phyloP scores from a whole-genome alignment of 2,797 vertebrate species.

The Gadopsis marmoratus region DNA sequence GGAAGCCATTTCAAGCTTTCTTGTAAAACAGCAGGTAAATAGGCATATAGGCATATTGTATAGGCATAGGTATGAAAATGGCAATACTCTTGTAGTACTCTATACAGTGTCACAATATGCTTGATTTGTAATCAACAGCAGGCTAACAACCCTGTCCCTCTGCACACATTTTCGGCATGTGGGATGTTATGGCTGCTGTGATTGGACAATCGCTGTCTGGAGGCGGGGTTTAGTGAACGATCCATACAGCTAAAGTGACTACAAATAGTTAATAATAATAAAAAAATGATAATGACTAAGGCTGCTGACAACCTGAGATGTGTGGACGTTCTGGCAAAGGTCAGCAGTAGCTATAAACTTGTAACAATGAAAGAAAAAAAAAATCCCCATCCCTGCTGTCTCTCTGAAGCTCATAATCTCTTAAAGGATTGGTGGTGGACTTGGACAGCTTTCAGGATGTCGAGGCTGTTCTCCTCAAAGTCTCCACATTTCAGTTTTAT shows the following conservation, averaged over 20 bases:
- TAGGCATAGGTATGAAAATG: conserved; percentile 35
- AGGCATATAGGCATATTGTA: too few species aligned
- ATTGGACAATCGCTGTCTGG: neutral
- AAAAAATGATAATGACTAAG: neutral
- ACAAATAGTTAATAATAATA: neutral
- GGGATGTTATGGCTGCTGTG: neutral
- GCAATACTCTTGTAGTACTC: neutral
- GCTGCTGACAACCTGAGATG: conserved; percentile 1
- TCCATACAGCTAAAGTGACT: conserved; percentile 2
- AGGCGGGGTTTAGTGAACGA: neutral
- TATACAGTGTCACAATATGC: conserved; percentile 31
- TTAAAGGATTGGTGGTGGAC: conserved; percentile 31
- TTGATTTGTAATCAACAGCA: neutral
- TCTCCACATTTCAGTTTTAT: conserved; percentile 36
- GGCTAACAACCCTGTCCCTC: too few species aligned
- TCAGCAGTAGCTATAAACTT: conserved; percentile 25
- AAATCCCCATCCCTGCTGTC: neutral
- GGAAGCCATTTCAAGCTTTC: conserved; percentile 39
- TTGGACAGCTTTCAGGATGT: conserved; percentile 21
- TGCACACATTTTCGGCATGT: neutral
- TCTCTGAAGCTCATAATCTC: conserved; percentile 41
- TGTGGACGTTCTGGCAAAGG: conserved; percentile 24
- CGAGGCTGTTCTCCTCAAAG: conserved; percentile 32
- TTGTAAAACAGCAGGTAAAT: conserved; percentile 16
- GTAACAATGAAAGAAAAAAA: neutral